Conservation (phyloP, 2,797 vertebrate genomes). For the Argyrosomus regius region DNA sequence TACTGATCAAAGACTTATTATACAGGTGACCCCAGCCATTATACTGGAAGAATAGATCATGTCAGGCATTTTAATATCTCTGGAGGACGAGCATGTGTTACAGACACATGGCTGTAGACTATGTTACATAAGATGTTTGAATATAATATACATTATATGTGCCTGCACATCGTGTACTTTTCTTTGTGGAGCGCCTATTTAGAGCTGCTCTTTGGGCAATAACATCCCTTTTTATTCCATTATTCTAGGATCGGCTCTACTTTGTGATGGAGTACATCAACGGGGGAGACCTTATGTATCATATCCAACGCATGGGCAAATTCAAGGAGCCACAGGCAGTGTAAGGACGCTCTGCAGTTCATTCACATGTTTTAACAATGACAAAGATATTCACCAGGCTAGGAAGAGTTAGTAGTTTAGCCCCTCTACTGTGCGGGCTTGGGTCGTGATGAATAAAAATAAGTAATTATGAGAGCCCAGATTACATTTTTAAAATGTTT, state of each 20-base stretch:
- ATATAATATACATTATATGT: no score
- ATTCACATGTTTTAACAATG: conserved; percentile 8
- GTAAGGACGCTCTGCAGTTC: conserved; percentile 82
- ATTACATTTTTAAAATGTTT: no score
- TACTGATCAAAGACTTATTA: conserved; percentile 27
- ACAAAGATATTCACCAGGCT: neutral
- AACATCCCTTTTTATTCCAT: conserved; percentile 1
- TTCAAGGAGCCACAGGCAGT: conserved; percentile 92
- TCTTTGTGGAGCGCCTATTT: conserved; percentile 9
- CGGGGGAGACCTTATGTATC: conserved; percentile 97
- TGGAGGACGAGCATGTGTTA: neutral
- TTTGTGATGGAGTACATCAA: conserved; percentile 99
- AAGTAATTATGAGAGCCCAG: no score
- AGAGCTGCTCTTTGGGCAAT: conserved; percentile 10
- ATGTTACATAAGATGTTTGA: neutral
- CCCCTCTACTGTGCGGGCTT: no score
- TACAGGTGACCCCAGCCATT: neutral
- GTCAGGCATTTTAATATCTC: neutral
- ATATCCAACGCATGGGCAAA: conserved; percentile 89
- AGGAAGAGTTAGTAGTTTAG: neutral
- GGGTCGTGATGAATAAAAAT: no score
- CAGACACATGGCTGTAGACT: neutral
- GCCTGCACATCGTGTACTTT: neutral
- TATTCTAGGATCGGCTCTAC: conserved; percentile 93
- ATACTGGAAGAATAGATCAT: neutral